Base-by-base conservation (phyloP, 2,888 invertebrate species). In the Agrilus biguttatus region DNA sequence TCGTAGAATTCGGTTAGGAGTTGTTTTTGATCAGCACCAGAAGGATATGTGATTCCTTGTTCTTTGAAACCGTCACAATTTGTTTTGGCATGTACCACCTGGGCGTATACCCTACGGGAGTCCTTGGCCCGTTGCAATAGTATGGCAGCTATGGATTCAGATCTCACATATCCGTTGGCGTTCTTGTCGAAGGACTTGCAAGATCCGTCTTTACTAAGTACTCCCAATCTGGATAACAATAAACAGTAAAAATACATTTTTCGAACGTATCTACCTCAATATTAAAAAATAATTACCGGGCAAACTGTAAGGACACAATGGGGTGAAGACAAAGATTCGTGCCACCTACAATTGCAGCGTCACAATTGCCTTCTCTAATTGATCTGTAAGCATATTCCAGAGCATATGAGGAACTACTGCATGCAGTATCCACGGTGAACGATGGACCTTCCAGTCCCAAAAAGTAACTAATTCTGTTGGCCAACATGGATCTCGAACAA, bases 401-500 rank as follows among this genome's bases (percentile, higher is more conserved):
- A 0, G 92, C 93, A 53, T 86, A 79, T 51, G 92, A 72, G 8
- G 91, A 87, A 43, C 93, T 93, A n/a, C 91, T 91, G 62, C 95
- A 96, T 0, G 95, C 95, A 0, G 93, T 90, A 66, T 96, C 95
- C 8, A 90, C 72, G 1, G 84, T 74, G 67, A 81, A 87, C 5
- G 91, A 90, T 0, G 93, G 93, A 0, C 95, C 92, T 53, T 82
- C 83, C 13, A 89, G 72, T 21, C 91, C 91, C 47, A 95, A 73
- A 67, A 81, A 82, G 63, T 86, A 93, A 1, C 91, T 91, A 49
- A 96, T 75, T 41, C 92, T 77, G 66, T 92, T 90, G 12, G 92
- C 84, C 59, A 92, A 74, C 90, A 93, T 91, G 5, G 90, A 86
- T 46, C 89, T 77, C 52, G 83, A 83, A 63, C 89, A 89, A 33